Conservation (phyloP, 2,113 vertebrate genomes). For the Hyla sarda region DNA sequence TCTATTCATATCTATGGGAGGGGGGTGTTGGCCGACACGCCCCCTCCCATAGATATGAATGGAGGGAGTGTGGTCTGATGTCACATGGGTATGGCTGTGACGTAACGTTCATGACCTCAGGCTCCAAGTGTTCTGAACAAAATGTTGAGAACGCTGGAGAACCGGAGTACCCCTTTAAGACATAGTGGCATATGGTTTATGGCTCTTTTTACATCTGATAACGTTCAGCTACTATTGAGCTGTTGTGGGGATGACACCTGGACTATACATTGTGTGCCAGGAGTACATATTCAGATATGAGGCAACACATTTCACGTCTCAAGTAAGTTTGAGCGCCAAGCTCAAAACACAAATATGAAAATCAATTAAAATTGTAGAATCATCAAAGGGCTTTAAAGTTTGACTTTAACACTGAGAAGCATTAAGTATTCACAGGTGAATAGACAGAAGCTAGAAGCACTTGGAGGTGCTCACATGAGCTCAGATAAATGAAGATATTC, state of each 20-base stretch:
- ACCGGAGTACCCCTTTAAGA: too few relatives aligned
- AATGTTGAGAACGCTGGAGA: too few relatives aligned
- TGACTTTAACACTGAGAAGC: slow-evolving; percentile 48
- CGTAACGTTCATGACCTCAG: too few relatives aligned
- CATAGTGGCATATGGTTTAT: too few relatives aligned
- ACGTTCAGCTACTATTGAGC: not conserved
- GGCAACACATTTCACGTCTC: slow-evolving; percentile 16
- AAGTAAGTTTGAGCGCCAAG: slow-evolving; percentile 29
- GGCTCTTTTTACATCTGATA: not conserved
- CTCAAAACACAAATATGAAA: slow-evolving; percentile 53
- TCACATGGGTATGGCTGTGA: too few relatives aligned
- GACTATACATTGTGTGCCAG: not conserved
- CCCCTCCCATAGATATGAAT: too few relatives aligned
- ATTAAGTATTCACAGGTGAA: slow-evolving; percentile 59
- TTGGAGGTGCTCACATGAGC: slow-evolving; percentile 55
- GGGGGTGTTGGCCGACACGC: too few relatives aligned
- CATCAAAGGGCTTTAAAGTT: slow-evolving; percentile 56
- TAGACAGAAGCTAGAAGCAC: slow-evolving; percentile 48
- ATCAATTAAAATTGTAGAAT: slow-evolving; percentile 55
- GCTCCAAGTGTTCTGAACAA: too few relatives aligned
- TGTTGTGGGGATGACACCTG: not conserved
- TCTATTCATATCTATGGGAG: too few relatives aligned
- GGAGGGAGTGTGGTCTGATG: too few relatives aligned
- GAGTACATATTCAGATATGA: slow-evolving; percentile 24
- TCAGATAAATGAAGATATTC: slow-evolving; percentile 56